Evolutionary conservation across 2,888 invertebrate species (phyloP), one percentile per base, ranked within the genome.

Genomic region (Drosophila fungiperda): DNA sequence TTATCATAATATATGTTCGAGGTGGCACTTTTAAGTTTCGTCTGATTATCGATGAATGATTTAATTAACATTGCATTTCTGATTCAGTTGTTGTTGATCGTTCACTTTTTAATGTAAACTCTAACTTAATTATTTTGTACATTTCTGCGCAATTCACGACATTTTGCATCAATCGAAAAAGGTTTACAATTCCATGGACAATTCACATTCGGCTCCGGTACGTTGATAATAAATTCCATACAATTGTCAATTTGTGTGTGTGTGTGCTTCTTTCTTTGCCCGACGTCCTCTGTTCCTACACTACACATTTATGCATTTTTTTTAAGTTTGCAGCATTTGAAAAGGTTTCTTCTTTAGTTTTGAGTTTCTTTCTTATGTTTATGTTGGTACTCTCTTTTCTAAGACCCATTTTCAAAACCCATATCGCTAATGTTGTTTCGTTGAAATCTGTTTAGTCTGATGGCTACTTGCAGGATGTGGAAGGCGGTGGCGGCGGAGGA

Each of bases 161-260:
- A 81, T 75, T 78, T 77, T 80, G 76, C 82, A 85, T 81, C 71
- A 48, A 72, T 68, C 59, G 23, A 45, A 83, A 92, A 92, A 95
- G 94, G 94, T 95, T 93, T 95, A 95, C 94, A 95, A 95, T 94
- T 95, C 95, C 90, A 95, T 95, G 94, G 95, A 95, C 93, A 94
- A 94, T 92, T 86, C 87, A 94, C 94, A 91, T 92, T 94, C 90
- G 92, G 93, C 89, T 93, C 93, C 93, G 94, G 95, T 94, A 95
- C 93, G 94, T 95, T 93, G 82, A 71, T 48, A 63, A 67, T 53
- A n/a, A 71, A 61, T 58, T 73, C 42, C 55, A 50, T 67, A 60
- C 36, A 64, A 68, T 63, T 40, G 23, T 12, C 40, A 50, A 57
- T 67, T 67, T 62, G 29, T 61, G 45, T 29, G 40, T 61, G 40